phyloP scores from a whole-genome alignment of 2,797 vertebrate species.

The Babyrousa celebensis region DNA sequence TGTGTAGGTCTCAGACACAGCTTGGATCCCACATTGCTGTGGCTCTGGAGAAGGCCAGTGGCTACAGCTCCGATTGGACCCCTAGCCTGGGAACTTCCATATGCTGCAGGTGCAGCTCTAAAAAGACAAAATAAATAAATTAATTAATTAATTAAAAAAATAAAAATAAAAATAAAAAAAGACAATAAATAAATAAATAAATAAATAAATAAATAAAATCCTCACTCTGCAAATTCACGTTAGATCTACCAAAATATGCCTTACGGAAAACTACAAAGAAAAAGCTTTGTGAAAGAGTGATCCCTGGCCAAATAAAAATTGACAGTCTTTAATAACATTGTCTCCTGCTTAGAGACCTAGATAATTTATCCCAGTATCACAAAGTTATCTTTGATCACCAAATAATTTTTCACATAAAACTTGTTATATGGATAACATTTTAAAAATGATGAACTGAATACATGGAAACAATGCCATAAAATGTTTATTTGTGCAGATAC shows the following conservation, averaged over 20 bases:
- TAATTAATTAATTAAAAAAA: background rate
- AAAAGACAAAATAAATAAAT: no score
- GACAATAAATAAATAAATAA: no score
- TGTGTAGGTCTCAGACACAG: no score
- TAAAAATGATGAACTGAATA: slow-evolving; percentile 50
- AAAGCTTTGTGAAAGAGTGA: background rate
- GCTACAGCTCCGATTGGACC: no score
- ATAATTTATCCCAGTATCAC: background rate
- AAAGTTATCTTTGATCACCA: background rate
- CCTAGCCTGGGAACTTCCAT: no score
- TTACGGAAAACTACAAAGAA: slow-evolving; percentile 14
- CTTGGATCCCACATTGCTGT: no score
- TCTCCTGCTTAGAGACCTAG: background rate
- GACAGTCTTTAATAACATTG: background rate
- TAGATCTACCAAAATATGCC: background rate
- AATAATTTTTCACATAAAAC: slow-evolving; percentile 47
- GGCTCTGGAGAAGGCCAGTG: no score
- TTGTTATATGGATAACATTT: slow-evolving; percentile 28
- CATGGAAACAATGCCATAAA: background rate
- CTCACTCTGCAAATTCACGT: background rate
- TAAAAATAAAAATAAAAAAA: no score
- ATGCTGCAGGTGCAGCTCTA: no score
- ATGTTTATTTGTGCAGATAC: background rate
- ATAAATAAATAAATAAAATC: background rate
- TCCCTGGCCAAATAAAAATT: background rate